Evolutionary conservation across 2,113 vertebrate genomes (phyloP).

Genomic region (Ifrita kowaldi): DNA sequence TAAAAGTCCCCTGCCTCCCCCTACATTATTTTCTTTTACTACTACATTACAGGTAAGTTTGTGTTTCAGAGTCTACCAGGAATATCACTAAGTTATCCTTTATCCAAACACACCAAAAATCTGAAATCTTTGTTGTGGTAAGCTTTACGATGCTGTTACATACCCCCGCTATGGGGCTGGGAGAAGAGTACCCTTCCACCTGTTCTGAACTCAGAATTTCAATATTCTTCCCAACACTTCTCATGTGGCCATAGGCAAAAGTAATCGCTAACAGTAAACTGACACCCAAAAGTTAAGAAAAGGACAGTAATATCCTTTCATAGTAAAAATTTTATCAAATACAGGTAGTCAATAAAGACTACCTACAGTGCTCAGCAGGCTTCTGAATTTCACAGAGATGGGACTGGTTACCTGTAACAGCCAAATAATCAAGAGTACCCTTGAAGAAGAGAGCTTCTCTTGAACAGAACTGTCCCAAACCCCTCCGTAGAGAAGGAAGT

Average conservation of each 20-base stretch:
- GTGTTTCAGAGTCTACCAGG: neutral
- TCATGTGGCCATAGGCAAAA: neutral
- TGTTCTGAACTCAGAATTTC: neutral
- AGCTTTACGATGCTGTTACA: neutral
- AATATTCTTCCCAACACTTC: neutral
- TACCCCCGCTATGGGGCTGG: accelerated
- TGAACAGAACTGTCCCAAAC: neutral
- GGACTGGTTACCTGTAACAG: neutral
- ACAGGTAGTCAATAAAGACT: neutral
- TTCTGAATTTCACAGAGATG: neutral
- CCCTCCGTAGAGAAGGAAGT: neutral
- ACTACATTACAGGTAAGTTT: neutral
- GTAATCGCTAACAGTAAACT: neutral
- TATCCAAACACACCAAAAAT: neutral
- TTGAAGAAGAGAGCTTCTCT: neutral
- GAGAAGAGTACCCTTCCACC: neutral
- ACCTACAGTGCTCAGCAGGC: neutral
- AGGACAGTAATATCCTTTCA: neutral
- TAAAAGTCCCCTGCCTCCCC: neutral
- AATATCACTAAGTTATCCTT: accelerated
- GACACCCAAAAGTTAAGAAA: neutral
- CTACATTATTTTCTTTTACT: neutral
- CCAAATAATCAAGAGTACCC: neutral
- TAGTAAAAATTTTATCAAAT: neutral
- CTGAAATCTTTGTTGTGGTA: neutral